Percentiles rank a stretch among this genome's conserved stretches.
Evolutionary conservation across 1,140 invertebrate genomes (phyloP).

Genomic region (Drosophila nikananu): DNA sequence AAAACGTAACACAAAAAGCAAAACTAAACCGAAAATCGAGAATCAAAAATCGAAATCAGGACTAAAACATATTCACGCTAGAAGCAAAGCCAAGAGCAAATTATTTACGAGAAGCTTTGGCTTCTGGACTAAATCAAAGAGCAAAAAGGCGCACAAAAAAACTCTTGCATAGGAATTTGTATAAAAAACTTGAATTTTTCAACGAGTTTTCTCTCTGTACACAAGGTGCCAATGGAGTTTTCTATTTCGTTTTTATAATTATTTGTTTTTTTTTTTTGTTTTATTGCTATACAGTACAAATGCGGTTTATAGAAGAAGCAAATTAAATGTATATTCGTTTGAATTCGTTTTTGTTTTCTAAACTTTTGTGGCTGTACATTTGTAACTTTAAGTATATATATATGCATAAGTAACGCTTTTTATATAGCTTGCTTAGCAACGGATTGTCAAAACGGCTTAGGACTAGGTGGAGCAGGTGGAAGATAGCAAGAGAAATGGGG

Average conservation of each 20-base stretch:
- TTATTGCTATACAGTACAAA: constrained; percentile 55
- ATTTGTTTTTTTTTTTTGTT: constrained; percentile 39
- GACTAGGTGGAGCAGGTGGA: constrained; percentile 12
- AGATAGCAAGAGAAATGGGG: constrained; percentile 19
- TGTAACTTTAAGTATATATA: constrained; percentile 26
- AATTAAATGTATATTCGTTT: constrained; percentile 29
- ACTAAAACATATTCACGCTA: constrained; percentile 47
- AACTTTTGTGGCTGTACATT: constrained; percentile 62
- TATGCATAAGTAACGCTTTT: constrained; percentile 31
- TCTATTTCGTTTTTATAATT: constrained; percentile 39
- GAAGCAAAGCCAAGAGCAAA: constrained; percentile 46
- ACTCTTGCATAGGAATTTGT: constrained; percentile 58
- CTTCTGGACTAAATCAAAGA: constrained; percentile 42
- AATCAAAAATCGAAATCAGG: constrained; percentile 37
- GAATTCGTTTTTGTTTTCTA: constrained; percentile 36
- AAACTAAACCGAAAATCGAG: constrained; percentile 8
- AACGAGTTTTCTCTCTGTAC: constrained; percentile 45
- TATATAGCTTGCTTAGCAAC: constrained; percentile 45
- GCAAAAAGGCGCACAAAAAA: constrained; percentile 54
- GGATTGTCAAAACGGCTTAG: constrained; percentile 12
- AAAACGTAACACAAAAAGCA: constrained; percentile 3
- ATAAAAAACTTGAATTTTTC: constrained; percentile 30
- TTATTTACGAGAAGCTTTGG: constrained; percentile 28
- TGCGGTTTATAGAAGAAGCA: constrained; percentile 40
- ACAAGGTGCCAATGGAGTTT: constrained; percentile 71